Conservation (phyloP, 2,888 invertebrate species). For the Abrostola triplasia region DNA sequence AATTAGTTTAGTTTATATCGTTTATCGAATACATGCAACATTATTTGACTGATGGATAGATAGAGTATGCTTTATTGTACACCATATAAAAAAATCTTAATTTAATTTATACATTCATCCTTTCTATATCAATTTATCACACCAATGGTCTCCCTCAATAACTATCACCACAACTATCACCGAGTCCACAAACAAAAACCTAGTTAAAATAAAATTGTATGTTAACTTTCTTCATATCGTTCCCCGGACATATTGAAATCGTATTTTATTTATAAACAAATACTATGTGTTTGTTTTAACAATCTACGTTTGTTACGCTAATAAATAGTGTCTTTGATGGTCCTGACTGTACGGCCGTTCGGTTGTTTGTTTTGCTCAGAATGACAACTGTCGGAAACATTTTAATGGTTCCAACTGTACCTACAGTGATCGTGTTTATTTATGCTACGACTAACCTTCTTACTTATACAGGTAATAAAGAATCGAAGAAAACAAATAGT, state of each 20-base stretch:
- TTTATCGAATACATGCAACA: no score
- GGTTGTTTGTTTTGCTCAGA: constrained; percentile 21
- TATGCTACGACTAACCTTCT: not conserved
- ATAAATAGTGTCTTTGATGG: constrained; percentile 29
- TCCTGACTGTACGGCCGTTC: constrained; percentile 17
- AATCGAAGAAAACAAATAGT: not conserved
- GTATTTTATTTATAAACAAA: constrained; percentile 16
- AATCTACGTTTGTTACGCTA: constrained; percentile 7
- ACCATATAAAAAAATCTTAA: no score
- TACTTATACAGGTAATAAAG: not conserved
- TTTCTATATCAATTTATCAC: no score
- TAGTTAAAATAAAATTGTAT: not conserved
- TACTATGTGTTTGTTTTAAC: constrained; percentile 20
- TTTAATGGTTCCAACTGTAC: not conserved
- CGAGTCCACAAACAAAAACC: no score
- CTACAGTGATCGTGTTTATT: not conserved
- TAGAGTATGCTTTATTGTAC: no score
- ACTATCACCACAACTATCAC: no score
- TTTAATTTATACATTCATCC: no score
- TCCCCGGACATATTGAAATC: not conserved
- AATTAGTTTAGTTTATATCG: no score
- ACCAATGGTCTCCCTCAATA: no score
- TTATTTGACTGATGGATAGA: no score
- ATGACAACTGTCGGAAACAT: constrained; percentile 19
- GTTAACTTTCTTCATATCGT: constrained; percentile 3